Percentiles rank a stretch among this genome's conserved stretches.
Evolutionary conservation across 1,140 invertebrate genomes (phyloP).

Genomic region (Belonocnema kinseyi): DNA sequence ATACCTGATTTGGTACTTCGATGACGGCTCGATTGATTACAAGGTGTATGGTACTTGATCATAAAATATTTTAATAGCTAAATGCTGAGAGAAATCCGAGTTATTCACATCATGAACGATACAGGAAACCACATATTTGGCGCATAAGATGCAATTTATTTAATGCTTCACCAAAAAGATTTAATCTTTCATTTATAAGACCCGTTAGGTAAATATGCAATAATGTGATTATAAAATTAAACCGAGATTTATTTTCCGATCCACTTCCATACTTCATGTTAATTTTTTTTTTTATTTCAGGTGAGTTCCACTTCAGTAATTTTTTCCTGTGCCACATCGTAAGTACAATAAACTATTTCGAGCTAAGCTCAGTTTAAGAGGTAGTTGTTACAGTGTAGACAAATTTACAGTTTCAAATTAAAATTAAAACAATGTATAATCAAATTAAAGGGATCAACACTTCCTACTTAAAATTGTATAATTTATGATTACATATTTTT

Average conservation of each 20-base stretch:
- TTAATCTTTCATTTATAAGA: slow-evolving; percentile 7
- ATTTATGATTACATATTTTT: no score
- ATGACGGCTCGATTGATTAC: slow-evolving; percentile 16
- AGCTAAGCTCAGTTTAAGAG: no score
- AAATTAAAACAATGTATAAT: no score
- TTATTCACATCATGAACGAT: neutral
- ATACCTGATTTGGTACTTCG: slow-evolving; percentile 13
- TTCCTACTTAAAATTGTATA: no score
- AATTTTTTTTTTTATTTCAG: neutral
- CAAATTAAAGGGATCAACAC: no score
- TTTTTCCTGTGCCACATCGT: neutral
- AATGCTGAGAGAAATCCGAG: neutral
- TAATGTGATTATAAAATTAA: neutral
- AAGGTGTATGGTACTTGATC: slow-evolving; percentile 20
- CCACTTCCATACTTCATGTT: no score
- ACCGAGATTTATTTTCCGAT: no score
- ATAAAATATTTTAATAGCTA: slow-evolving; percentile 18
- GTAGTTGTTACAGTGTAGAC: no score
- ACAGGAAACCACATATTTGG: neutral
- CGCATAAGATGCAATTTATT: neutral
- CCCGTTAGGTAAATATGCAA: neutral
- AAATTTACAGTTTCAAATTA: no score
- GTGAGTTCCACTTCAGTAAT: neutral
- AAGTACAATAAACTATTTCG: neutral
- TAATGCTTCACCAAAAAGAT: neutral